Evolutionary conservation across 2,113 vertebrate genomes (phyloP).

Genomic region (Cheilinus undulatus): DNA sequence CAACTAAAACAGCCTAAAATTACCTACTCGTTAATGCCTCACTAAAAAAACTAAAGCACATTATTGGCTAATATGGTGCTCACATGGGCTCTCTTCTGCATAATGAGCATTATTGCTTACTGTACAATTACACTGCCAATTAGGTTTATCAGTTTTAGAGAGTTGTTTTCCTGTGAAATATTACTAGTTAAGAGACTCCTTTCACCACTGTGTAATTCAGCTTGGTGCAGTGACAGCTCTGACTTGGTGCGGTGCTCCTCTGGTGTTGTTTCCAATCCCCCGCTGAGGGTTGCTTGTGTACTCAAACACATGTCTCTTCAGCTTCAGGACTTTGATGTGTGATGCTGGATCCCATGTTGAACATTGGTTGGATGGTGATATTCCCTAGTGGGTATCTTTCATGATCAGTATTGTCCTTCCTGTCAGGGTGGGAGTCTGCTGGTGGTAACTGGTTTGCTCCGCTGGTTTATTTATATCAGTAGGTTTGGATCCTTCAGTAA

Average conservation of each 20-base stretch:
- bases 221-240: constrained; percentile 42
- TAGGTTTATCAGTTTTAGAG: too few species aligned
- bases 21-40: too few species aligned
- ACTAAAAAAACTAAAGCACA: too few species aligned
- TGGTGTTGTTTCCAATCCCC: constrained; percentile 48
- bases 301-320: constrained; percentile 52
- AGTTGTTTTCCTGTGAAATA: not conserved
- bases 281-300: constrained; percentile 28
- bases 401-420: constrained; percentile 27
- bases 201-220: constrained; percentile 16
- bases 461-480: too few species aligned
- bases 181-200: not conserved
- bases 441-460: too few species aligned
- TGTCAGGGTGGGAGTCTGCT: constrained; percentile 12
- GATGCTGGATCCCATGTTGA: constrained; percentile 43
- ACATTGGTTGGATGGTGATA: constrained; percentile 15
- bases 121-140: too few species aligned
- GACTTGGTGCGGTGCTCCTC: constrained; percentile 37
- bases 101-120: too few species aligned
- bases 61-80: too few species aligned
- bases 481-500: constrained; percentile 1
- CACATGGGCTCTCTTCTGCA: too few species aligned
- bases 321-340: constrained; percentile 50
- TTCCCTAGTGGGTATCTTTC: constrained; percentile 36
- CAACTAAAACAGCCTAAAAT: too few species aligned